These are phyloP conservation scores for Saxicola maurus DNA, from an alignment of 2,797 vertebrate genomes.

Conservation along the genomic window DNA sequence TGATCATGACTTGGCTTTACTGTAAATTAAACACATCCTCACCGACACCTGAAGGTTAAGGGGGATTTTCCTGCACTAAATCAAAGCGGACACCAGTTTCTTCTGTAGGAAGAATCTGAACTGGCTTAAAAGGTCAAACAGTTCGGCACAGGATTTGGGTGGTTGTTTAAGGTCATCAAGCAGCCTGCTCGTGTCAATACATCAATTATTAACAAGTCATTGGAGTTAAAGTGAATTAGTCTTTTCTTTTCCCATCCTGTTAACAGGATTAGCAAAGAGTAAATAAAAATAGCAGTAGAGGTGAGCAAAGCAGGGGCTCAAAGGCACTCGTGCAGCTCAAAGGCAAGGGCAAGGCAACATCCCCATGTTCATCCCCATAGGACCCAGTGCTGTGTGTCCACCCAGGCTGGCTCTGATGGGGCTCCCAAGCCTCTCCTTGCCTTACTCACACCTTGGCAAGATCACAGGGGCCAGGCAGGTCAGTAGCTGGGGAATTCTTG, in stretches of 20 bases:
- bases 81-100: conserved; percentile 43
- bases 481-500: neutral
- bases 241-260: neutral
- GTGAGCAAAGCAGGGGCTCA: neutral
- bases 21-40: conserved; percentile 58
- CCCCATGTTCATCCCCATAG: rapidly evolving
- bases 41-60: conserved; percentile 43
- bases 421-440: neutral
- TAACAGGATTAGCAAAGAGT: conserved; percentile 39
- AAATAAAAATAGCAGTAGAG: conserved; percentile 19
- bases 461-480: neutral
- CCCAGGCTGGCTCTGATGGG: rapidly evolving
- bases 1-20: conserved; percentile 47
- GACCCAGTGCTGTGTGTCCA: rapidly evolving
- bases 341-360: neutral
- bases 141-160: conserved; percentile 18
- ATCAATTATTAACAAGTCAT: conserved; percentile 52
- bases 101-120: conserved; percentile 40
- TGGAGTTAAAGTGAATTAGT: conserved; percentile 37
- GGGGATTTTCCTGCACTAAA: conserved; percentile 62
- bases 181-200: conserved; percentile 31
- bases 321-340: neutral
- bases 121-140: conserved; percentile 57
- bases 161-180: conserved; percentile 45
- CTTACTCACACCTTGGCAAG: rapidly evolving